phyloP scores from a whole-genome alignment of 2,113 vertebrate species.

The Scalopus aquaticus region DNA sequence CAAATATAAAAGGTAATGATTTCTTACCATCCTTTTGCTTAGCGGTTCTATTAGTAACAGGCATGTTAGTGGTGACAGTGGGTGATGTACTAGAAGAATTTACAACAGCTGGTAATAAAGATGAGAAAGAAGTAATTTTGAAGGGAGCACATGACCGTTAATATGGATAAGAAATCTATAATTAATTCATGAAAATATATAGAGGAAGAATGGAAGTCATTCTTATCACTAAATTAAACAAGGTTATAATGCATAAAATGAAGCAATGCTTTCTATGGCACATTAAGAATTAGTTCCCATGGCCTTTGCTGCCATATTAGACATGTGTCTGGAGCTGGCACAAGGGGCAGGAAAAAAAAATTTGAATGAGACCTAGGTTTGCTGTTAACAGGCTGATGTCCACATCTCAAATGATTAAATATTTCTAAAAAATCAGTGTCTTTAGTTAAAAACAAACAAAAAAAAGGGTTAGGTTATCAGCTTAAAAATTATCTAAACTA shows the following conservation, averaged over 20 bases:
- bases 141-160: constrained; percentile 85
- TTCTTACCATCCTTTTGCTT: constrained; percentile 92
- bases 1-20: constrained; percentile 82
- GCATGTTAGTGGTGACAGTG: constrained; percentile 95
- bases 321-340: background rate
- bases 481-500: constrained; percentile 37
- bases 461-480: background rate
- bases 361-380: background rate
- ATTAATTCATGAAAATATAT: constrained; percentile 79
- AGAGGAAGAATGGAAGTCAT: constrained; percentile 62
- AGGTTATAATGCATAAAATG: constrained; percentile 60
- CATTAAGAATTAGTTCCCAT: constrained; percentile 73
- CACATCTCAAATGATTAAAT: background rate
- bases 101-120: constrained; percentile 90
- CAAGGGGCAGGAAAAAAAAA: background rate
- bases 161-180: constrained; percentile 83
- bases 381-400: background rate
- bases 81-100: constrained; percentile 89
- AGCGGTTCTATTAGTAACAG: constrained; percentile 92
- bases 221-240: constrained; percentile 70
- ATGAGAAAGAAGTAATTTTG: constrained; percentile 88
- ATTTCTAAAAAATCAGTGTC: background rate
- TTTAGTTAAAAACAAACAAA: too few species aligned
- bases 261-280: constrained; percentile 47
- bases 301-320: constrained; percentile 37